Base-by-base conservation (phyloP, 2,113 vertebrate species). In the Rhizomys pruinosus region DNA sequence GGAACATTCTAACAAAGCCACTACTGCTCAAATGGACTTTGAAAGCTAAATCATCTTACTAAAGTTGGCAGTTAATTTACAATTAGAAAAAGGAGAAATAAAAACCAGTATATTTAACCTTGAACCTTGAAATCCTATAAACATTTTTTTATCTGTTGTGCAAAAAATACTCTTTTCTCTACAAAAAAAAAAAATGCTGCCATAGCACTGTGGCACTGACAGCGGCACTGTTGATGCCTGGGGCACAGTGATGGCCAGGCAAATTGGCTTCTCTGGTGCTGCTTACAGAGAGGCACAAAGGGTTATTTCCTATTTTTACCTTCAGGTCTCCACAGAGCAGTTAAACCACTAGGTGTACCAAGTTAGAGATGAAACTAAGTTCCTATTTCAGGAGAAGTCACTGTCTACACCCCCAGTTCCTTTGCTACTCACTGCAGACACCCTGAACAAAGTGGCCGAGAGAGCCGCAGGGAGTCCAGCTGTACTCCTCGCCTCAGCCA, bases 311-410 rank as follows among this genome's bases (percentile, higher is more conserved):
- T 93, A 81, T 76, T 96, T 96, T 71, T 2, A 92, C 52, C 80
- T 17, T 71, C 10, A 90, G 37, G 52, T 87, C 95, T 95, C 82
- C 32, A 69, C 80, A 68, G 66, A 90, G 94, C 96, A 95, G 96
- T 96, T 97, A 96, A 95, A 85, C 97, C 97, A 92, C 96, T 96
- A 97, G 97, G 96, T 96, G 89, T 87, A 57, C 91, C 96, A 74
- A 57, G 86, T 95, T 63, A 52, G 59, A 97, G 96, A 96, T 74
- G 95, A 96, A 91, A 61, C 11, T 22, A 96, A 97, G 96, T 96
- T 98, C 97, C 96, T 91, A 84, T 76, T 82, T 87, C 74, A 64
- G 74, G 85, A 76, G 91, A 57, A 69, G 68, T 59, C 29, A 39
- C n/a, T 63, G 17, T 34, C 16, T 1, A 27, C 37, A 52, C 7